Percentiles rank a stretch among this genome's conserved stretches.
Evolutionary conservation across 2,113 vertebrate genomes (phyloP).

Genomic region (Nerophis lumbriciformis): DNA sequence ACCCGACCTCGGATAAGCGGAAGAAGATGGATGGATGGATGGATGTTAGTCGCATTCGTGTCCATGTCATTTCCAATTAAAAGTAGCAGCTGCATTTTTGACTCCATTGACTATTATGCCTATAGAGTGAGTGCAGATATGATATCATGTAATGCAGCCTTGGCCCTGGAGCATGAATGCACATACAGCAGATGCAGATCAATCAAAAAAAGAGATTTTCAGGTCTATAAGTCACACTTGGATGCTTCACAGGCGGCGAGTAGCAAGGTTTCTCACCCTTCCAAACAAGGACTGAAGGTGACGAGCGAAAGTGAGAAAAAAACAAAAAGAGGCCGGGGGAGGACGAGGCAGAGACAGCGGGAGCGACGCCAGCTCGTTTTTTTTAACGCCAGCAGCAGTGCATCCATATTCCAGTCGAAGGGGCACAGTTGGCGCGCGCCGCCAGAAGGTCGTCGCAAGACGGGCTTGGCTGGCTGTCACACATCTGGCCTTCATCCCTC

Average conservation of each 20-base stretch:
- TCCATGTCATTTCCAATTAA: too few species aligned
- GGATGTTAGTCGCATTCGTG: too few species aligned
- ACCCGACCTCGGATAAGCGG: too few species aligned
- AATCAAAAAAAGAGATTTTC: not conserved
- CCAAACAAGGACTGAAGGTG: slow-evolving; percentile 38
- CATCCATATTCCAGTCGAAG: slow-evolving; percentile 55
- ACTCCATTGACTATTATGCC: not conserved
- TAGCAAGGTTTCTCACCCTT: slow-evolving; percentile 27
- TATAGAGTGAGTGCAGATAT: not conserved
- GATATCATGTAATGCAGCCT: not conserved
- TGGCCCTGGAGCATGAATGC: not conserved
- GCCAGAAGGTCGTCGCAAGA: slow-evolving; percentile 51
- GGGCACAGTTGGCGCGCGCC: slow-evolving; percentile 42
- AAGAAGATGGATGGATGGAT: too few species aligned
- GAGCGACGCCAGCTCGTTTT: slow-evolving; percentile 26
- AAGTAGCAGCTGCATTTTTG: too few species aligned
- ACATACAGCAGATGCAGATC: not conserved
- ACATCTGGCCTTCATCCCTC: slow-evolving; percentile 6
- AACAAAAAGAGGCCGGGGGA: slow-evolving; percentile 8
- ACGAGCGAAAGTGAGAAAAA: slow-evolving; percentile 37
- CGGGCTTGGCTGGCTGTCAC: slow-evolving; percentile 15
- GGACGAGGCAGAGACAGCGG: slow-evolving; percentile 2
- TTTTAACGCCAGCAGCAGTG: slow-evolving; percentile 38
- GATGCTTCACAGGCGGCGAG: slow-evolving; percentile 4
- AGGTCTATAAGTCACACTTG: slow-evolving; percentile 10